Evolutionary conservation across 1,140 invertebrate genomes (phyloP), one percentile per base, ranked within the genome.

Genomic region (Bombus breviceps): DNA sequence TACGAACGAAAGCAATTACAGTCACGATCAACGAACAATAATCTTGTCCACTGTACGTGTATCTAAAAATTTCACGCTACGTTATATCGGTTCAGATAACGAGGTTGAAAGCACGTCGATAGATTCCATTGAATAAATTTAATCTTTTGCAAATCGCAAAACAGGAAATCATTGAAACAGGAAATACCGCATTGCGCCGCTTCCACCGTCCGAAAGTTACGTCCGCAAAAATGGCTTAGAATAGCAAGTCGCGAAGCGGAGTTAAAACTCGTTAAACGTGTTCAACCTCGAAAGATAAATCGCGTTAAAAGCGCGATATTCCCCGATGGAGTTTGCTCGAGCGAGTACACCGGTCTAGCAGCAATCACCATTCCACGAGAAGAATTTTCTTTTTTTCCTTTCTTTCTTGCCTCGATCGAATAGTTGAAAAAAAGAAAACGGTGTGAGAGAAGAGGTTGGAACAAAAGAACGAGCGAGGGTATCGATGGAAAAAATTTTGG

Each of bases 191-290:
- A 39, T n/a, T 32, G 25, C 28, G 41, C 28, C 22, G 12, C 15
- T 34, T 32, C 37, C 28, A 28, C 0, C 37, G 12, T 2, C 15
- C 3, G 8, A 25, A 9, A 32, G 5, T 64, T 34, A 37, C 57
- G 41, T 64, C 37, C 28, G 37, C 9, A 43, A 64, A 64, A 78
- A 66, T 78, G 32, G 28, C 59, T 25, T 34, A 37, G 15, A 41
- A 64, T 32, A 62, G 28, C 43, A 12, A 32, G 57, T 64, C 57
- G 4, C 28, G 57, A 22, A 10, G 37, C 28, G 57, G 15, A 59
- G 53, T 59, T 41, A 22, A 77, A 77, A 41, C 76, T 78, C 59
- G 76, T 78, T 64, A 78, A 78, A 78, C 59, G 28, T 41, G 76
- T 64, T 64, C 59, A 32, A 25, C 22, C 9, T 66, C 59, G 76